Percentiles rank a stretch among this genome's conserved stretches.
Conservation (phyloP, 53 echinoderm and acorn worm genomes). For the Antedon mediterranea region DNA sequence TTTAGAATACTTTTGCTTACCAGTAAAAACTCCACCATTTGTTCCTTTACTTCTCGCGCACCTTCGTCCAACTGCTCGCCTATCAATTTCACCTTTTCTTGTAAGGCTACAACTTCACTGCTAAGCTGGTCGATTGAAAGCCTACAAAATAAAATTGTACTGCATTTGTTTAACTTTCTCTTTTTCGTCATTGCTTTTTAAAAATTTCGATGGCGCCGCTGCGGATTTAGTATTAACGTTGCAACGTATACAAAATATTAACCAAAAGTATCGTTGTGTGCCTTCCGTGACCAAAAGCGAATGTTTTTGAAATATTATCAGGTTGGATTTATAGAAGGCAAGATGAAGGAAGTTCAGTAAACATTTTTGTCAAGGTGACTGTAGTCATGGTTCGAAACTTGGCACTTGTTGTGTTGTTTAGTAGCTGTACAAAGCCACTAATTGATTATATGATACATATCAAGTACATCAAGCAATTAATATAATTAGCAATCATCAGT, state of each 20-base stretch:
- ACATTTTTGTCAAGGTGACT: background rate
- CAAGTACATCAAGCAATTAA: background rate
- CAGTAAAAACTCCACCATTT: conserved; percentile 37
- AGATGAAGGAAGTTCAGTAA: background rate
- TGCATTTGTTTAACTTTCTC: background rate
- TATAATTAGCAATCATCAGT: background rate
- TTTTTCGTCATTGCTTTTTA: background rate
- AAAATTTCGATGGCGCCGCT: background rate
- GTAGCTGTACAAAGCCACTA: background rate
- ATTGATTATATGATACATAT: background rate
- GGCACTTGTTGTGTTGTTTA: background rate
- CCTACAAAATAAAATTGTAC: conserved; percentile 10
- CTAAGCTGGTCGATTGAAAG: conserved; percentile 60
- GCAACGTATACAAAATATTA: background rate
- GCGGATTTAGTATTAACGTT: background rate
- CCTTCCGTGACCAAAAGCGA: background rate
- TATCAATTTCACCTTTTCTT: conserved; percentile 43
- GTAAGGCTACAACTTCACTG: conserved; percentile 38
- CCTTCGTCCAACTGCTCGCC: conserved; percentile 27
- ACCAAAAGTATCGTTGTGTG: background rate
- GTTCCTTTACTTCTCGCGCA: conserved; percentile 36
- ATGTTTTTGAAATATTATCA: too few species aligned
- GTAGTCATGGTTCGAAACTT: too few species aligned
- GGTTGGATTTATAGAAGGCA: too few species aligned
- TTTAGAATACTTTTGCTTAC: background rate